Evolutionary conservation across 2,113 vertebrate species (phyloP), one percentile per base, ranked within the genome.

Genomic region (Hippocampus mohnikei): DNA sequence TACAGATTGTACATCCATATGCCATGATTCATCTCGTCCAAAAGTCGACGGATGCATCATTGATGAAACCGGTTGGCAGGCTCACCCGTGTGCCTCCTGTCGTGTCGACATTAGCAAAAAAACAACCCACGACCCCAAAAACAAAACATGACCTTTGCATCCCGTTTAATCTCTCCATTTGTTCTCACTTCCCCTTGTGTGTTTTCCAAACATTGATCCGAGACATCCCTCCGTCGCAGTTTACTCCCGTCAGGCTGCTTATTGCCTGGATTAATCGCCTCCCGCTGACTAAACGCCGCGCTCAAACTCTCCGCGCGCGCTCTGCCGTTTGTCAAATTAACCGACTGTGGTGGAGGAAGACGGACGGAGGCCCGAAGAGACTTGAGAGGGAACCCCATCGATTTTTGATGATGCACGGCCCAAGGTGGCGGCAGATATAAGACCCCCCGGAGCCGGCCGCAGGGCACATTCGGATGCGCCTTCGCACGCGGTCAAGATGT

Each of bases 61-160:
- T 76, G 61, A 46, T 76, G 61, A 65, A 50, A 33, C n/a, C 46
- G 69, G n/a, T 41, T 73, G 74, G 65, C 56, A 1, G 55, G 8
- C 69, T 72, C 71, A 53, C 61, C 55, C 12, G 64, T 62, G 56
- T 71, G 6, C 16, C 27, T 73, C 37, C 44, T 15, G 10, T 29
- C 6, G 21, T 15, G 58, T 60, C 58, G 56, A 67, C 42, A 75
- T 77, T 2, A 77, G 53, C 74, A 71, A 55, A 41, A 25, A 11
- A 8, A 33, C 4, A 33, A 4, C 27, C 41, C 15, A 48, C 4
- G 5, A 4, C 27, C 41, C 15, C 18, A 16, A 59, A 25, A 29
- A 60, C 13, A 2, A 58, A 78, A 70, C 29, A 66, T 46, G 48
- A 70, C 53, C 48, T 48, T 62, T 58, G 41, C 62, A 69, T 33